These are phyloP conservation scores for Mormyrus hasselquistii DNA, from an alignment of 2,797 vertebrate genomes.

Conservation along the genomic window DNA sequence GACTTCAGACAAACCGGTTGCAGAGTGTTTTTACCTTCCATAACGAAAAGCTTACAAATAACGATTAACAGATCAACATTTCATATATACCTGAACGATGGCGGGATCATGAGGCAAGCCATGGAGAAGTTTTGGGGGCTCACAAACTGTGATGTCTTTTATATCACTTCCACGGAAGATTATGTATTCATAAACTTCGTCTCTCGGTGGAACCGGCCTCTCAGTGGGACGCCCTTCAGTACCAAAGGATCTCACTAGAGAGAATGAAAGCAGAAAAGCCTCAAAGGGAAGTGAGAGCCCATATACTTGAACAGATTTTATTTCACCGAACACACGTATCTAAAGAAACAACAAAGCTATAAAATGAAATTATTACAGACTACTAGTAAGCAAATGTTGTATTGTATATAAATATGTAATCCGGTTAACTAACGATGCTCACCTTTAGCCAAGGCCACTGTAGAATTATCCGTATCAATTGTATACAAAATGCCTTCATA, in stretches of 20 bases:
- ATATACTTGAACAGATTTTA: not conserved
- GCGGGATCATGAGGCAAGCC: slow-evolving; percentile 88
- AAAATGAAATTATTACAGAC: not conserved
- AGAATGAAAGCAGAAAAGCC: not conserved
- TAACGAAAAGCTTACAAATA: not conserved
- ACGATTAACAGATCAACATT: not conserved
- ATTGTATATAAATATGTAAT: not conserved
- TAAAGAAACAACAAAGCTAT: not conserved
- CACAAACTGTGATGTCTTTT: slow-evolving; percentile 88
- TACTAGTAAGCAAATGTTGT: not conserved
- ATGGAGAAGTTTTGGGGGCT: slow-evolving; percentile 78
- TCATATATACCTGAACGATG: slow-evolving; percentile 77
- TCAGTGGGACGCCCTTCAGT: slow-evolving; percentile 90
- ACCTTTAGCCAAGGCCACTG: slow-evolving; percentile 77
- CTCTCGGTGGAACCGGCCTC: slow-evolving; percentile 78
- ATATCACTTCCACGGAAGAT: slow-evolving; percentile 96
- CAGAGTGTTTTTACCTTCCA: not conserved
- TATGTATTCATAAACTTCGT: slow-evolving; percentile 92
- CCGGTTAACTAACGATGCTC: slow-evolving; percentile 12
- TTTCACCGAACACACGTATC: not conserved
- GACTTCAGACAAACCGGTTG: slow-evolving; percentile 53
- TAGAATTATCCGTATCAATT: slow-evolving; percentile 83
- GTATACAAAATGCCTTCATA: slow-evolving; percentile 85
- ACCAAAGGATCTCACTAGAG: slow-evolving; percentile 85
- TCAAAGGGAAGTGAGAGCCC: not conserved